phyloP scores from a whole-genome alignment of 2,113 vertebrate species.

The Cyphomyrus plagiostoma region DNA sequence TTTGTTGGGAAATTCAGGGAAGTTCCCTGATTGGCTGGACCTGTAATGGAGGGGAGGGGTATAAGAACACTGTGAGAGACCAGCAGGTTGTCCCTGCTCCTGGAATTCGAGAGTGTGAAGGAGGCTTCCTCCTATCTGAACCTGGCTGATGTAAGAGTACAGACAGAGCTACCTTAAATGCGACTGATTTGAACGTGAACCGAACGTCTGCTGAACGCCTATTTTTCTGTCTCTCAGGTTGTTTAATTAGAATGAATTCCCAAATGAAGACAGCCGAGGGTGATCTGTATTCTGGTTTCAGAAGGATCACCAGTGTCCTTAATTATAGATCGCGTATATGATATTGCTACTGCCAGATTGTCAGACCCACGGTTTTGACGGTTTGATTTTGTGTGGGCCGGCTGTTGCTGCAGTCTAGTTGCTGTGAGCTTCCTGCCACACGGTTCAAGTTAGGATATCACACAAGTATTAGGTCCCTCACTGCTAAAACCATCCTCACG shows the following conservation, averaged over 20 bases:
- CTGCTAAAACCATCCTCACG: not conserved
- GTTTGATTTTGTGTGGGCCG: not conserved
- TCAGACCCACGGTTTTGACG: not conserved
- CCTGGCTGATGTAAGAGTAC: not conserved
- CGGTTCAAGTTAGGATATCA: not conserved
- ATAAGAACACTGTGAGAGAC: not conserved
- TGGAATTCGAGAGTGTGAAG: not conserved
- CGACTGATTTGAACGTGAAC: not conserved
- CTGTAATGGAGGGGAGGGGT: not conserved
- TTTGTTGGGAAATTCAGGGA: not conserved
- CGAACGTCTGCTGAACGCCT: not conserved
- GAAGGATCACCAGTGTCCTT: not conserved
- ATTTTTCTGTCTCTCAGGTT: not conserved
- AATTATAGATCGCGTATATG: not conserved
- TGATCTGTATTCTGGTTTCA: not conserved
- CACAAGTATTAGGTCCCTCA: not conserved
- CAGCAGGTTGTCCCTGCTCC: not conserved
- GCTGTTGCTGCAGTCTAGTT: not conserved
- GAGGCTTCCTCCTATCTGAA: not conserved
- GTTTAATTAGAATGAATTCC: not conserved
- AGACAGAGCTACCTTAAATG: not conserved
- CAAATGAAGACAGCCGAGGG: not conserved
- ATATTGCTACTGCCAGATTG: not conserved
- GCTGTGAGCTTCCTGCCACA: not conserved
- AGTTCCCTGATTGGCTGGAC: not conserved